A percentile compares a stretch with the other conserved stretches of the same genome.
phyloP scores from a whole-genome alignment of 2,888 invertebrate genomes.

The Aleiodes alternator region DNA sequence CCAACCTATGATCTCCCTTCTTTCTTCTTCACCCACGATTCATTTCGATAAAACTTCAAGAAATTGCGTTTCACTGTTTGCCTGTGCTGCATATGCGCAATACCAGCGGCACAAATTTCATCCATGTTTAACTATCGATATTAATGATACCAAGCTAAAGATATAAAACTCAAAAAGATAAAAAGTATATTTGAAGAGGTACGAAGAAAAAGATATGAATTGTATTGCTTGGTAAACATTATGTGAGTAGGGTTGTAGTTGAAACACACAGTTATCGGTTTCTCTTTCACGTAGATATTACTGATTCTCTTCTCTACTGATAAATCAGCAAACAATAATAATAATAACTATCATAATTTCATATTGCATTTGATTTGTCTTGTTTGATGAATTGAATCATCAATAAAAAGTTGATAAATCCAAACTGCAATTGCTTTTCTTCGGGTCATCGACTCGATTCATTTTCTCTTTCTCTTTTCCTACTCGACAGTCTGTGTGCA shows the following conservation, averaged over 20 bases:
- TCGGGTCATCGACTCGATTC: too few species aligned
- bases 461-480: slow-evolving; percentile 1
- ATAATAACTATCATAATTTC: slow-evolving; percentile 49
- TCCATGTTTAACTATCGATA: slow-evolving; percentile 29
- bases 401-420: neutral
- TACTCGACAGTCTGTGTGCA: neutral
- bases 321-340: slow-evolving; percentile 46
- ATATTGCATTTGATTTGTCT: slow-evolving; percentile 46
- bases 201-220: slow-evolving; percentile 12
- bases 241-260: neutral
- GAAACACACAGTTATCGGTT: slow-evolving; percentile 8
- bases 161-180: slow-evolving; percentile 14
- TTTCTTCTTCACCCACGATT: slow-evolving; percentile 30
- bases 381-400: slow-evolving; percentile 1
- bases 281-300: slow-evolving; percentile 23
- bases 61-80: slow-evolving; percentile 35
- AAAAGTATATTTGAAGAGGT: neutral
- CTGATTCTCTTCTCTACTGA: slow-evolving; percentile 31
- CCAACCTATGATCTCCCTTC: slow-evolving; percentile 23
- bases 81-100: slow-evolving; percentile 32
- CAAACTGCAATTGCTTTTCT: neutral
- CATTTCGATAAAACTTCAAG: slow-evolving; percentile 14
- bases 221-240: slow-evolving; percentile 18
- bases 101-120: slow-evolving; percentile 26
- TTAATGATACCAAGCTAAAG: slow-evolving; percentile 14